Evolutionary conservation across 1,140 invertebrate genomes (phyloP).

Genomic region (Whitmania pigra): DNA sequence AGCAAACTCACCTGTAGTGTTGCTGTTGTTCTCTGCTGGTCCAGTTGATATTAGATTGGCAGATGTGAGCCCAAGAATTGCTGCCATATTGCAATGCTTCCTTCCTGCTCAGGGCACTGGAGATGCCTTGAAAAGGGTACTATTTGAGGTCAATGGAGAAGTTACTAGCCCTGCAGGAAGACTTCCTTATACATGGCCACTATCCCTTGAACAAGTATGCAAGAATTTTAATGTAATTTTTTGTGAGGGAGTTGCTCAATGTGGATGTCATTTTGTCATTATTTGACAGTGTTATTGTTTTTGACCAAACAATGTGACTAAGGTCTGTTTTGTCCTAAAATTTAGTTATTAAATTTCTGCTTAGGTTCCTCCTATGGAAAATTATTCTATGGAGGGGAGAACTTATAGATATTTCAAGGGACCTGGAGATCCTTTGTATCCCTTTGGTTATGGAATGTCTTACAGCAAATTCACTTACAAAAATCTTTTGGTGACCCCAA

Average conservation of each 20-base stretch:
- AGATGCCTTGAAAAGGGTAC: constrained; percentile 30
- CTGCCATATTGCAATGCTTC: constrained; percentile 36
- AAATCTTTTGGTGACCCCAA: constrained; percentile 23
- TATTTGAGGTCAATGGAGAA: constrained; percentile 27
- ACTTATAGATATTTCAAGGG: constrained; percentile 38
- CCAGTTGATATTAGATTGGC: constrained; percentile 36
- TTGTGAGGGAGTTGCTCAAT: background rate
- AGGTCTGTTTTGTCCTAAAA: background rate
- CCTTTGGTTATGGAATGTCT: constrained; percentile 39
- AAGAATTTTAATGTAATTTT: background rate
- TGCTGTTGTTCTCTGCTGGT: constrained; percentile 36
- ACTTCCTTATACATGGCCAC: constrained; percentile 34
- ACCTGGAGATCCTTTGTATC: constrained; percentile 30
- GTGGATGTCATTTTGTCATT: background rate
- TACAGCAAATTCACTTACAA: constrained; percentile 35
- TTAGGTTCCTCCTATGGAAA: constrained; percentile 36
- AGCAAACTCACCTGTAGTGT: constrained; percentile 26
- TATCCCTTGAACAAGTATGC: constrained; percentile 16
- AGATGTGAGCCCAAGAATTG: constrained; percentile 25
- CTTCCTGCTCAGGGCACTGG: constrained; percentile 37
- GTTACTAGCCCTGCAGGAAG: constrained; percentile 32
- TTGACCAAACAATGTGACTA: background rate
- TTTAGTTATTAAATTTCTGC: constrained; percentile 12
- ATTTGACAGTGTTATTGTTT: background rate
- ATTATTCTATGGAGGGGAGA: constrained; percentile 36